phyloP scores from a whole-genome alignment of 92 coral and sea anemone genomes.

The Pocillopora meandrina region DNA sequence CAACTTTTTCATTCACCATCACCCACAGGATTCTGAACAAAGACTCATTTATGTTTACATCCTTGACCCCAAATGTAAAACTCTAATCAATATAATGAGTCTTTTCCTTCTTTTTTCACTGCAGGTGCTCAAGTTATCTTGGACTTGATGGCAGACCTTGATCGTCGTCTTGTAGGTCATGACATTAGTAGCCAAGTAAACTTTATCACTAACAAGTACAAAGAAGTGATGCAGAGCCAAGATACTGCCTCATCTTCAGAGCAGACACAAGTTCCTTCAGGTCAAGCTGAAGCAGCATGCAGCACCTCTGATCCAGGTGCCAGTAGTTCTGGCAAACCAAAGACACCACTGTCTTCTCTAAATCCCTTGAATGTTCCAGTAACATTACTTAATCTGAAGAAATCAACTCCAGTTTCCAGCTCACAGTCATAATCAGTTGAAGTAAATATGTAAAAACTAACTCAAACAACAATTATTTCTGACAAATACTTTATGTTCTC shows the following conservation, averaged over 20 bases:
- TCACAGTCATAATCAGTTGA: not conserved
- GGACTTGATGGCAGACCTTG: conserved; percentile 65
- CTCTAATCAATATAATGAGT: not conserved
- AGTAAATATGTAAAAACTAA: not conserved
- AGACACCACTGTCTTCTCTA: conserved; percentile 68
- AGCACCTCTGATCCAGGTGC: conserved; percentile 4
- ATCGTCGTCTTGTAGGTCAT: conserved; percentile 46
- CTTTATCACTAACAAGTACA: conserved; percentile 56
- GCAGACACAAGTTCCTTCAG: not conserved
- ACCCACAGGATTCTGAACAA: no score
- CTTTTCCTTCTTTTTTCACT: conserved; percentile 3
- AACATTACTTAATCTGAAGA: conserved; percentile 66
- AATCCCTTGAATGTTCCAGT: conserved; percentile 93
- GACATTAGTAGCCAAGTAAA: conserved; percentile 56
- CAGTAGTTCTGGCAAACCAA: conserved; percentile 10
- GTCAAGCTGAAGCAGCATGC: not conserved
- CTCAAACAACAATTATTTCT: no score
- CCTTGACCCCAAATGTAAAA: not conserved
- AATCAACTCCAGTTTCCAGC: conserved; percentile 1
- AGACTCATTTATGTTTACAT: no score
- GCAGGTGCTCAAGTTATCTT: conserved; percentile 78
- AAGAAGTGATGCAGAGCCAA: conserved; percentile 36
- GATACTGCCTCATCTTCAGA: not conserved
- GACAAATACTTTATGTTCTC: no score
- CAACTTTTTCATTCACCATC: no score